phyloP scores from a whole-genome alignment of 2,888 invertebrate genomes.

The Schizotus pectinicornis region DNA sequence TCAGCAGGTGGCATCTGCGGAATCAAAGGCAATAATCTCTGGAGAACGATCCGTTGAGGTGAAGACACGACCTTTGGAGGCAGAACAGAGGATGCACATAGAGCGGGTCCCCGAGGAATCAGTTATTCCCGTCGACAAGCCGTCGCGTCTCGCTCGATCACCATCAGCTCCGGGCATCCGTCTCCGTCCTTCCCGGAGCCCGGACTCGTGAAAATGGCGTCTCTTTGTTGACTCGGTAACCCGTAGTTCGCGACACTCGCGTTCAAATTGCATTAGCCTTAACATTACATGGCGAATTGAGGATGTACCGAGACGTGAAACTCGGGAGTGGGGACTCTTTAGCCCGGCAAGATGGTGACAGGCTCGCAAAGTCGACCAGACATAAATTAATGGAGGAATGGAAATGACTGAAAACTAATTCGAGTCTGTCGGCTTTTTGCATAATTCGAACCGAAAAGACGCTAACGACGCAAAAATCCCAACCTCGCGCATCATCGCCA shows the following conservation, averaged over 20 bases:
- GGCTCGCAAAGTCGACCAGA: conserved; percentile 48
- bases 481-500: background rate
- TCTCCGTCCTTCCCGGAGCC: conserved; percentile 26
- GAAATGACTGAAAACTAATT: conserved; percentile 46
- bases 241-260: conserved; percentile 58
- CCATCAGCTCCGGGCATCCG: background rate
- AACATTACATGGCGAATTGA: conserved; percentile 63
- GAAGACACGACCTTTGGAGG: conserved; percentile 32
- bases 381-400: conserved; percentile 52
- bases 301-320: conserved; percentile 61
- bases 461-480: background rate
- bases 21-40: conserved; percentile 33
- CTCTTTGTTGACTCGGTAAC: conserved; percentile 58
- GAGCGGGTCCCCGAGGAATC: conserved; percentile 33
- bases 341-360: conserved; percentile 51
- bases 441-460: conserved; percentile 29
- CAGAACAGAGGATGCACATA: conserved; percentile 33
- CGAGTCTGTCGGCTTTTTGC: conserved; percentile 32
- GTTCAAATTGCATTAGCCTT: conserved; percentile 63
- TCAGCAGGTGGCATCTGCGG: conserved; percentile 6
- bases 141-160: background rate
- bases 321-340: conserved; percentile 44
- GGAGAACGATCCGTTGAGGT: conserved; percentile 29
- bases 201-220: conserved; percentile 54
- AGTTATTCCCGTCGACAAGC: conserved; percentile 19